phyloP scores from a whole-genome alignment of 2,797 vertebrate genomes.

The Pipistrellus kuhlii region DNA sequence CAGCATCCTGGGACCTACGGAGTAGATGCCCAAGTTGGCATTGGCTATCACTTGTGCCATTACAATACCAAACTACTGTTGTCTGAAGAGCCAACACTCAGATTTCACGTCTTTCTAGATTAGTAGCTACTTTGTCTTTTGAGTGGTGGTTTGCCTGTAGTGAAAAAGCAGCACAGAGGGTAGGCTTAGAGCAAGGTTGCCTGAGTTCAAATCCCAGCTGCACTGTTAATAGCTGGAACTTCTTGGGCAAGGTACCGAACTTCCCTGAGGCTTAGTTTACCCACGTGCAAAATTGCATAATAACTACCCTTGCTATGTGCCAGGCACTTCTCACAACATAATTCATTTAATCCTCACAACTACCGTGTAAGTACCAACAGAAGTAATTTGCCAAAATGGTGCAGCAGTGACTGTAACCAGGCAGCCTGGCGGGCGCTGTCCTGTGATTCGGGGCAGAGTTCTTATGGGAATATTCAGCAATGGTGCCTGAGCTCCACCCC shows the following conservation, averaged over 20 bases:
- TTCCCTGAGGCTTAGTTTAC: neutral
- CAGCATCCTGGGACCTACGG: neutral
- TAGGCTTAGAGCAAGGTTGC: neutral
- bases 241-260: neutral
- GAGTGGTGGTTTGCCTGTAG: neutral
- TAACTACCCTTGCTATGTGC: neutral
- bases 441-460: neutral
- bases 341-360: neutral
- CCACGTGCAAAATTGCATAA: neutral
- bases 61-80: neutral
- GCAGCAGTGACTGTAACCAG: neutral
- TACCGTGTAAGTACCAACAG: neutral
- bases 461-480: neutral
- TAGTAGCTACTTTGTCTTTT: constrained; percentile 23
- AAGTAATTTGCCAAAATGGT: neutral
- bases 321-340: neutral
- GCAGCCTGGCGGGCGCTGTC: neutral
- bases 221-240: neutral
- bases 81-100: neutral
- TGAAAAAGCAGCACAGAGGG: neutral
- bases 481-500: neutral
- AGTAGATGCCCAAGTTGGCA: neutral
- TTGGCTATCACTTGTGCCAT: neutral
- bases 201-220: neutral
- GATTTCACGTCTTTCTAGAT: neutral